Percentiles rank a stretch among this genome's conserved stretches.
These are phyloP conservation scores for Coremacera marginata DNA, from an alignment of 2,888 invertebrate genomes.

Conservation along the genomic window DNA sequence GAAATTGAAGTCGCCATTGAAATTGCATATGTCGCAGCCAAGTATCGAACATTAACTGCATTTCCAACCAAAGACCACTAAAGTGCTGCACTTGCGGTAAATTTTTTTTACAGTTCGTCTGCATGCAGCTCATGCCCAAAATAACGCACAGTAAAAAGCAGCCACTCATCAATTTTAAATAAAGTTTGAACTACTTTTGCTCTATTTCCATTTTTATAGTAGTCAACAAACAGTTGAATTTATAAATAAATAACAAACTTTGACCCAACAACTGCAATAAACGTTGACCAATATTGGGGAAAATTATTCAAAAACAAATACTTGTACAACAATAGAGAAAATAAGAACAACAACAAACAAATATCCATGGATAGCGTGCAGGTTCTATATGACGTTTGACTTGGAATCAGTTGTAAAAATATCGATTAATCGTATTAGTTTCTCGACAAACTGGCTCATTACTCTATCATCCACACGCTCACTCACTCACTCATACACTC, in stretches of 20 bases:
- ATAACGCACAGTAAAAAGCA: no score
- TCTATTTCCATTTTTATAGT: not conserved
- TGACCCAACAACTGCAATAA: not conserved
- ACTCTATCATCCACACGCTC: no score
- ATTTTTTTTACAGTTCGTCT: no score
- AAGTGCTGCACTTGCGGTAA: no score
- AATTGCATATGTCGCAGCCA: no score
- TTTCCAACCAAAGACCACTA: no score
- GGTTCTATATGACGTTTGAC: not conserved
- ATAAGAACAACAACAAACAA: not conserved
- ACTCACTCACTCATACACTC: no score
- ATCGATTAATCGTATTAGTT: not conserved
- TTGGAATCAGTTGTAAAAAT: constrained; percentile 2
- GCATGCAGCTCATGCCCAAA: no score
- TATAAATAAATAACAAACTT: constrained; percentile 9
- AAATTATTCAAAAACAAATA: not conserved
- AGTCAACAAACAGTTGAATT: not conserved
- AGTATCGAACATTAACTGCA: no score
- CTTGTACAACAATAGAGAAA: not conserved
- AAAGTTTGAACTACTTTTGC: not conserved
- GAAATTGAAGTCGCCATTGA: no score
- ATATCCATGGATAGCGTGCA: not conserved
- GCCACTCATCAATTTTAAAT: no score
- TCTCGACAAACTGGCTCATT: no score
- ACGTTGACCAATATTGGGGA: constrained; percentile 5